These are phyloP conservation scores for Orthonyx spaldingii DNA, from an alignment of 2,113 vertebrate species.

Conservation along the genomic window DNA sequence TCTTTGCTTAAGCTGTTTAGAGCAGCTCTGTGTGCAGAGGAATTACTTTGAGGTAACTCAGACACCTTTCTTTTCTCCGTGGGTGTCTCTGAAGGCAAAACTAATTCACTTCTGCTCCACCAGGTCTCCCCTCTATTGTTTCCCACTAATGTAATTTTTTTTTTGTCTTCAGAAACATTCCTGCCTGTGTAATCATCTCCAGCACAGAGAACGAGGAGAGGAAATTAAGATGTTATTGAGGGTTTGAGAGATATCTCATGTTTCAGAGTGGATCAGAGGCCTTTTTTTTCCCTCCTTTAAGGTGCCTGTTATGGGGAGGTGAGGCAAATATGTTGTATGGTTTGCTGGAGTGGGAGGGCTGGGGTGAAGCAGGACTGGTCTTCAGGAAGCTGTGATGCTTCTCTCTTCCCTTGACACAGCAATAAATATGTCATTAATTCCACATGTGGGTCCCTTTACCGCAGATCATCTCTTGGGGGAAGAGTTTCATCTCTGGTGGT, in stretches of 20 bases:
- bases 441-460: rapidly evolving
- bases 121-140: slow-evolving; percentile 42
- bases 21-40: background rate
- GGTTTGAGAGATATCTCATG: slow-evolving; percentile 28
- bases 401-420: background rate
- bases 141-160: slow-evolving; percentile 28
- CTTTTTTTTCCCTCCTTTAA: background rate
- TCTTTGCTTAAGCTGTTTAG: background rate
- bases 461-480: background rate
- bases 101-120: slow-evolving; percentile 52
- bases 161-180: slow-evolving; percentile 57
- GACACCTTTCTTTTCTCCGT: slow-evolving; percentile 24
- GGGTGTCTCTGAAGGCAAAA: slow-evolving; percentile 26
- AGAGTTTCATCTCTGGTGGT: background rate
- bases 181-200: slow-evolving; percentile 46
- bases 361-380: background rate
- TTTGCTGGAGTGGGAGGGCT: background rate
- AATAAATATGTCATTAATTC: background rate
- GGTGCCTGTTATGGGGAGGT: slow-evolving; percentile 36
- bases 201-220: background rate
- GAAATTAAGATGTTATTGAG: slow-evolving; percentile 55
- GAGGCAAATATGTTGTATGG: slow-evolving; percentile 47
- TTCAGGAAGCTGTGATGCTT: background rate
- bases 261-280: slow-evolving; percentile 33
- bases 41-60: background rate